Conservation (phyloP, 2,888 invertebrate genomes). For the Vandiemenella viatica region DNA sequence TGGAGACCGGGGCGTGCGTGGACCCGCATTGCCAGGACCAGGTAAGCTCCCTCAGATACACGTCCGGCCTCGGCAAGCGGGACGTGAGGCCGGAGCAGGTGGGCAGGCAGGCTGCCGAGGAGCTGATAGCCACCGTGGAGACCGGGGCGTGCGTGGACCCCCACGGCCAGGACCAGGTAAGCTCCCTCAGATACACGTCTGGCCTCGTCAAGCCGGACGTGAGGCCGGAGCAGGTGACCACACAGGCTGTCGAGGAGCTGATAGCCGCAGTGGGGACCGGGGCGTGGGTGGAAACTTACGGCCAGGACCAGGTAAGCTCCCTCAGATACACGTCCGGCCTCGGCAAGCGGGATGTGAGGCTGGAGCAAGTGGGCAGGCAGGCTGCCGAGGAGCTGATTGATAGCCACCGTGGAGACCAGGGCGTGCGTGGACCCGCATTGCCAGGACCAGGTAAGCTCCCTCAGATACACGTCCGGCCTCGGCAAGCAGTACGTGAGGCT, state of each 20-base stretch:
- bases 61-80: slow-evolving; percentile 45
- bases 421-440: slow-evolving; percentile 21
- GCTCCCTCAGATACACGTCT: too few relatives aligned
- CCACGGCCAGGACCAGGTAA: slow-evolving; percentile 34
- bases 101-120: slow-evolving; percentile 44
- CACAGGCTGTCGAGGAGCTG: slow-evolving; percentile 43
- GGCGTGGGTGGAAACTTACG: slow-evolving; percentile 20
- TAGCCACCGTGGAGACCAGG: slow-evolving; percentile 30
- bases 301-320: slow-evolving; percentile 36
- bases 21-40: slow-evolving; percentile 32
- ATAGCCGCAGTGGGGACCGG: slow-evolving; percentile 30
- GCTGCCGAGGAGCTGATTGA: slow-evolving; percentile 47
- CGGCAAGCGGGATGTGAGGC: slow-evolving; percentile 37
- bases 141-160: slow-evolving; percentile 15
- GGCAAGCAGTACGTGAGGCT: slow-evolving; percentile 39
- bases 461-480: slow-evolving; percentile 49
- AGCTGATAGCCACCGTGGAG: slow-evolving; percentile 37
- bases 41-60: too few relatives aligned
- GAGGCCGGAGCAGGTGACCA: slow-evolving; percentile 38
- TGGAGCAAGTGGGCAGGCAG: slow-evolving; percentile 38
- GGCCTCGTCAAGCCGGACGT: slow-evolving; percentile 43
- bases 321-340: slow-evolving; percentile 49
- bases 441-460: slow-evolving; percentile 40
- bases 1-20: slow-evolving; percentile 25
- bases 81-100: slow-evolving; percentile 36